Percentiles rank a stretch among this genome's conserved stretches.
Conservation (phyloP, 2,797 vertebrate genomes). For the Galago senegalensis region DNA sequence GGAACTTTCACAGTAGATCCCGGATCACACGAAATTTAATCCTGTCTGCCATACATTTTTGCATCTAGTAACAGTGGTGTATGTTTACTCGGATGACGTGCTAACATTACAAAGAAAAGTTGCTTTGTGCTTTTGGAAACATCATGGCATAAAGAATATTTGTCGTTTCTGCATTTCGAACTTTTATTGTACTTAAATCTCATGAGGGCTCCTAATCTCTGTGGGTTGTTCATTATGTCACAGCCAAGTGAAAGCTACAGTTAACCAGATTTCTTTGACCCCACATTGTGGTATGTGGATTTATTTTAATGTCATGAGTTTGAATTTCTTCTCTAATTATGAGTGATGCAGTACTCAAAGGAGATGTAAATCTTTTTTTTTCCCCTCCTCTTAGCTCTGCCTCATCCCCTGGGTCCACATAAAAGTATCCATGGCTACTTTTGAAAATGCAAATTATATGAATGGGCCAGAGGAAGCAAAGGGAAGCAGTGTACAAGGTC, state of each 20-base stretch:
- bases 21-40: background rate
- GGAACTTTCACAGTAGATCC: background rate
- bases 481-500: background rate
- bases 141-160: background rate
- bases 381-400: background rate
- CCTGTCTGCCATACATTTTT: background rate
- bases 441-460: conserved; percentile 65
- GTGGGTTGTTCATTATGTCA: background rate
- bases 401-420: background rate
- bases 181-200: background rate
- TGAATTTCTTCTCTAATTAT: background rate
- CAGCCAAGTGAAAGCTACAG: background rate
- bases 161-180: background rate
- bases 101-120: background rate
- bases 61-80: background rate
- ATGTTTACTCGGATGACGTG: background rate
- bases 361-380: background rate
- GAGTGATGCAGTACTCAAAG: background rate
- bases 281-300: background rate
- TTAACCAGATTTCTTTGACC: background rate
- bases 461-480: background rate
- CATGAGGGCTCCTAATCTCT: background rate
- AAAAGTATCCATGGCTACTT: background rate
- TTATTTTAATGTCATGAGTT: background rate
- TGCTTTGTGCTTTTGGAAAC: background rate